Base-by-base conservation (phyloP, 2,888 invertebrate genomes). In the Cheilosia pagana region DNA sequence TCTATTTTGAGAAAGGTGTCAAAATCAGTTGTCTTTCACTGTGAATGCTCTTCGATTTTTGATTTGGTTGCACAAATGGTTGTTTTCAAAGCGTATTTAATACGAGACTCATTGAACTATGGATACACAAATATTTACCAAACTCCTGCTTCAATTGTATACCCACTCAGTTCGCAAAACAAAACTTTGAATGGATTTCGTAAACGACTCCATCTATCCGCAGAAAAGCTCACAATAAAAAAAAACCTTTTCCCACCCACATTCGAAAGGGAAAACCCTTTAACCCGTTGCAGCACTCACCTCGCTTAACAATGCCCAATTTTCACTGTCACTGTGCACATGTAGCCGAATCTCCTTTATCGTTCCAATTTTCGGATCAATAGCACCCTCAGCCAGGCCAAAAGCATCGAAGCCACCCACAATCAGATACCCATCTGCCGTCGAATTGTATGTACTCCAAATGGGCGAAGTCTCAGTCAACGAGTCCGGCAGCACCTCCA, bases 261-360 rank as follows among this genome's bases (percentile, higher is more conserved):
- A 16, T 45, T 45, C 19, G 3, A 19, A 19, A 45, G 19, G 16
- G 3, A 19, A 50, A 23, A 14, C 21, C 45, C 12, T 19, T 62
- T 62, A 19, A 7, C 7, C 31, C 31, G 35, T 50, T 19, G 12
- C 5, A 3, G 74, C 87, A 88, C 93, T 93, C 91, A 97, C 97
- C 94, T 98, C 98, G 89, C 97, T 98, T 53, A 98, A 93, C 87
- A 98, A 95, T 7, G 96, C 96, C 98, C 98, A 98, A 91, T 96
- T 96, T 87, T 95, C 95, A 91, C 96, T 97, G 89, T 96, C 95
- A 81, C 94, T 94, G 87, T 95, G 95, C 19, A 98, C 95, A 81
- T 94, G 94, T n/a, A 98, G 93, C 59, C 98, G 94, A 87, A 98
- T 92, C 59, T 94, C 94, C 63, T 93, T 92, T 45, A 98, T 93